Base-by-base conservation (phyloP, 2,797 vertebrate species). In the Sarcophilus harrisii region DNA sequence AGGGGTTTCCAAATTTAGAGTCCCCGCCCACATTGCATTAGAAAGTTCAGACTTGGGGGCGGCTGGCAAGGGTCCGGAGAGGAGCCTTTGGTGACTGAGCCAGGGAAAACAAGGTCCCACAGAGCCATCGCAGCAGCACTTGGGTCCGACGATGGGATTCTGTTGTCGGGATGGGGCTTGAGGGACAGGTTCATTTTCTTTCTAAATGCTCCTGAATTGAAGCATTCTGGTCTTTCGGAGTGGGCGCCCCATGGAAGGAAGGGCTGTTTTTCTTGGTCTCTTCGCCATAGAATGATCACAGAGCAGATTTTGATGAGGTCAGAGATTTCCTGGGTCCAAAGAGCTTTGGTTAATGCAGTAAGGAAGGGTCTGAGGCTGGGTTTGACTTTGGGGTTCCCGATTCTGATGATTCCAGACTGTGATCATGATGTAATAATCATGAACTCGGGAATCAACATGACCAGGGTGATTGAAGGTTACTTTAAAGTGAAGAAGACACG, bases 1-100 rank as follows among this genome's bases (percentile, higher is more conserved):
- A 95, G 94, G 94, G 91, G 95, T 92, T 95, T 96, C 95, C 97
- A 97, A 98, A 98, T 96, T 97, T 97, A 98, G 97, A 93, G 96
- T 89, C 87, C 28, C 8, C 29, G 57, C 94, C 96, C 73, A 94
- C 38, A 30, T 73, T 97, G 81, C 59, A 58, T 55, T 92, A 45
- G 92, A 60, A 95, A 96, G 73, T 90, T 97, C 95, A 97, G 95
- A 94, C 73, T 96, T 95, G 93, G 94, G 92, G 94, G 92, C 1
- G 29, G 58, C 94, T 95, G 91, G 57, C 92, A 92, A 92, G 93
- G 96, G 93, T 30, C 57, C 59, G 11, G 87, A 52, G 49, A 73
- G n/a, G 62, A 73, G 62, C 62, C 16, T 24, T 45, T 27, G 9
- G 28, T 57, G 91, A 0, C 91, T 91, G 95, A 94, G 96, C 96